These are phyloP conservation scores for Prolemur simus DNA, from an alignment of 2,113 vertebrate genomes.

Conservation along the genomic window DNA sequence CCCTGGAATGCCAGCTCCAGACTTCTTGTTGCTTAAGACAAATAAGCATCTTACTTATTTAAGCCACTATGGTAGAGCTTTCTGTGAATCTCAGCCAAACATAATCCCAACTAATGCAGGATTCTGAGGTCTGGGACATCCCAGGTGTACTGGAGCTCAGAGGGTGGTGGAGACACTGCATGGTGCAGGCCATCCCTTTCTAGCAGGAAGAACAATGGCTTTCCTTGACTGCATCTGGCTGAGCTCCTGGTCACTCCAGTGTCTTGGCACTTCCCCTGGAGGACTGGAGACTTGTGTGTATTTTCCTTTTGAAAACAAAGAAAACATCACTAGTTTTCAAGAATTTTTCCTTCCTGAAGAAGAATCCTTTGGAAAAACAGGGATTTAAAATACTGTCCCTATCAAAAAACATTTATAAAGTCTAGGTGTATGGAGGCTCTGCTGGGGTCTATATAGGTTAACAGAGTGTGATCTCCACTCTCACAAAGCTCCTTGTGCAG, in stretches of 20 bases:
- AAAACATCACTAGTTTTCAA: slow-evolving; percentile 68
- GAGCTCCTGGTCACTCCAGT: slow-evolving; percentile 59
- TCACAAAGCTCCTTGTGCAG: neutral
- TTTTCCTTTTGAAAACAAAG: slow-evolving; percentile 51
- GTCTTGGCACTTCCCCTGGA: slow-evolving; percentile 76
- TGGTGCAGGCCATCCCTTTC: neutral
- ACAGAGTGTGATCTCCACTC: neutral
- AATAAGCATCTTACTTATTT: neutral
- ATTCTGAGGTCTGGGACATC: neutral
- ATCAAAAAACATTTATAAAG: neutral
- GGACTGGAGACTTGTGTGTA: slow-evolving; percentile 60
- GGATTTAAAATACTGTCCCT: slow-evolving; percentile 45
- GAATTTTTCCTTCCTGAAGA: slow-evolving; percentile 73
- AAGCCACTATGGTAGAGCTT: neutral
- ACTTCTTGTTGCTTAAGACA: neutral
- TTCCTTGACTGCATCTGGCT: slow-evolving; percentile 57
- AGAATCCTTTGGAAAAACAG: slow-evolving; percentile 32
- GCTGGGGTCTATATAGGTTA: neutral
- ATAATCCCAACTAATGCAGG: neutral
- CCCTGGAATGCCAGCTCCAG: neutral
- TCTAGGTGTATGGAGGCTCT: neutral
- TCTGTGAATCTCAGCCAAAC: neutral
- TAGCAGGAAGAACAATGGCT: slow-evolving; percentile 58
- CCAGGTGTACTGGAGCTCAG: neutral
- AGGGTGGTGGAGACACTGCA: slow-evolving; percentile 47